Base-by-base conservation (phyloP, 2,888 invertebrate genomes). In the Pseudococcus viburni region DNA sequence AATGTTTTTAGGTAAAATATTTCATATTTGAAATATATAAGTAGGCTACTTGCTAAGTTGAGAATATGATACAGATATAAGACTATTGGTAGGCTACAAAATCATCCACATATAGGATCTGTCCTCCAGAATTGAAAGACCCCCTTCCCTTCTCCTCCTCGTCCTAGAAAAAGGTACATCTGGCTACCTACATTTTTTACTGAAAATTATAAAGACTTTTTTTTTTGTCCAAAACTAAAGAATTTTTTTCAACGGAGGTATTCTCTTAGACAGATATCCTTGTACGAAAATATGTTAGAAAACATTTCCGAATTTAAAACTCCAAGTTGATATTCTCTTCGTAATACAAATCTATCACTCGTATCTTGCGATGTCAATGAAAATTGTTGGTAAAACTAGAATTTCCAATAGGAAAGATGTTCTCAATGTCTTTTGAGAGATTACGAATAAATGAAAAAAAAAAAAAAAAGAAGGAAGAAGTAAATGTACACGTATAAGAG, bases 341-440 rank as follows among this genome's bases (percentile, higher is more conserved):
- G n/a, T n/a, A 59, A n/a, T 59, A 59, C 59, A 42, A 39, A 77
- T 77, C 39, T 77, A 77, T 77, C 77, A 77, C 9, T 77, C 77
- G 77, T 77, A 77, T 77, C 77, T 77, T 39, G n/a, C 39, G 77
- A 77, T 77, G 77, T 77, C 77, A 77, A 39, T 39, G 39, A 77
- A 77, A 77, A 42, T 64, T 55, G 55, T 73, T 4, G 33, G 26
- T 26, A 73, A 15, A 73, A 26, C 19, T 26, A 73, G 33, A 73
- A 73, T 73, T 22, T 73, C 73, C 11, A 73, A 17, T 77, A 77
- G 33, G 39, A 7, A 33, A 26, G 15, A 19, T 42, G 39, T 33
- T 77, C 15, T 39, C 77, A 17, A 77, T 39, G 39, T 77, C 39
- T 77, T 33, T 22, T 11, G 1, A 77, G 19, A 33, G 77, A 77